Conservation (phyloP, 2,113 vertebrate species). For the Mugil cephalus region DNA sequence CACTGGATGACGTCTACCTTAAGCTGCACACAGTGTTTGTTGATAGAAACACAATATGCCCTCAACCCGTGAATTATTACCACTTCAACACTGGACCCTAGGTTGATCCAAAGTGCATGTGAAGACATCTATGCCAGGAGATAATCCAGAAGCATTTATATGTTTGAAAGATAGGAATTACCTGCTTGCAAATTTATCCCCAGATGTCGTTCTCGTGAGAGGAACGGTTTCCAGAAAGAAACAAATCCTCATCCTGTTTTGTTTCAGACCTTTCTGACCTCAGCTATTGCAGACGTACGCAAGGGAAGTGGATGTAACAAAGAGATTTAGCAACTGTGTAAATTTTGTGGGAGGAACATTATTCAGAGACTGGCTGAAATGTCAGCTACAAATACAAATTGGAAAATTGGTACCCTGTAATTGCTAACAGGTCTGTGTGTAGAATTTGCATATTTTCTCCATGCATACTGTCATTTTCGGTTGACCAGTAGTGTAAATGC, state of each 20-base stretch:
- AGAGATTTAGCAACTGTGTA: constrained; percentile 1
- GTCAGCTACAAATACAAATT: constrained; percentile 4
- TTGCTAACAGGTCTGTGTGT: neutral
- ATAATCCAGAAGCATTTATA: neutral
- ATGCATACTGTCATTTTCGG: neutral
- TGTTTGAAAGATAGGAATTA: neutral
- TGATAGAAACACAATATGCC: constrained; percentile 13
- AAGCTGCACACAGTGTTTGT: constrained; percentile 42
- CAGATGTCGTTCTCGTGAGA: constrained; percentile 1
- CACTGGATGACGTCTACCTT: constrained; percentile 47
- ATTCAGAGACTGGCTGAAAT: neutral
- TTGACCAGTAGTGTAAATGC: neutral
- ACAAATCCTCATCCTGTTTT: constrained; percentile 35
- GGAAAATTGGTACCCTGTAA: neutral
- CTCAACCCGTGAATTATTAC: neutral
- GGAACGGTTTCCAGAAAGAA: neutral
- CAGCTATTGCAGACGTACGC: neutral
- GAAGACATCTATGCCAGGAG: no score
- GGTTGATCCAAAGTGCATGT: neutral
- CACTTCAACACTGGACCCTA: neutral
- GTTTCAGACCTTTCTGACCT: constrained; percentile 17
- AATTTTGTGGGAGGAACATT: neutral
- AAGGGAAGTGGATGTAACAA: constrained; percentile 1
- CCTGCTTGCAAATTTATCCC: constrained; percentile 9
- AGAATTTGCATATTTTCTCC: neutral